A percentile compares a stretch with the other conserved stretches of the same genome.
Evolutionary conservation across 2,888 invertebrate species (phyloP).

Genomic region (Penaeus monodon): DNA sequence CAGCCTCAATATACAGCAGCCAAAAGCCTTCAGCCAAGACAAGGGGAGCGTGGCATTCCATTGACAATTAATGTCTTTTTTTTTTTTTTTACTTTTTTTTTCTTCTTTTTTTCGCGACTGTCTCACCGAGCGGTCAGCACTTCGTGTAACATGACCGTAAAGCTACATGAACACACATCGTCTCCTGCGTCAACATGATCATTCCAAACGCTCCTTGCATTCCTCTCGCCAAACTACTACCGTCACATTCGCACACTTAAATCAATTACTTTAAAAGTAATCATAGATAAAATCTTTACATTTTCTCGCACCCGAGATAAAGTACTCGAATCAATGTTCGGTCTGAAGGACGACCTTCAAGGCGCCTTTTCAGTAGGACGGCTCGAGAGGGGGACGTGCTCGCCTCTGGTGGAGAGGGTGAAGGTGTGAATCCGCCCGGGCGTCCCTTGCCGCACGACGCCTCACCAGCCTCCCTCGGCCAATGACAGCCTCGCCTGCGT

Average conservation of each 20-base stretch:
- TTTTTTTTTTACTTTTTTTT: no score
- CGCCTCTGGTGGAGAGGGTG: not conserved
- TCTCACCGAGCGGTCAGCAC: slow-evolving; percentile 2
- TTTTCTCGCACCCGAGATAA: no score
- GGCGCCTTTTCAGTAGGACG: not conserved
- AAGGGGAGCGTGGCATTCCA: no score
- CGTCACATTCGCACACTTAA: no score
- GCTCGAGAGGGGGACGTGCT: not conserved
- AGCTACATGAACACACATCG: slow-evolving; percentile 1
- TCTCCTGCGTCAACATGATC: slow-evolving; percentile 7
- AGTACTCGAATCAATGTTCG: not conserved
- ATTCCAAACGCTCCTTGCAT: slow-evolving; percentile 8
- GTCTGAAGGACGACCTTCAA: slow-evolving; percentile 8
- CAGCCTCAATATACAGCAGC: not conserved
- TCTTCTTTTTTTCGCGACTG: no score
- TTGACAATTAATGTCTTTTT: no score
- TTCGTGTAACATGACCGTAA: slow-evolving; percentile 10
- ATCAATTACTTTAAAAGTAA: no score
- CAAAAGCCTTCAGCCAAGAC: not conserved
- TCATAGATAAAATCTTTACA: no score
- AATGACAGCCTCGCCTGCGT: slow-evolving; percentile 53
- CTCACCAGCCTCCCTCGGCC: slow-evolving; percentile 45
- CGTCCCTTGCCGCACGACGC: slow-evolving; percentile 42
- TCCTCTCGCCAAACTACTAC: not conserved
- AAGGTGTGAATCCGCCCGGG: slow-evolving; percentile 37